Conservation (phyloP, 2,888 invertebrate genomes). For the Hololepta plana region DNA sequence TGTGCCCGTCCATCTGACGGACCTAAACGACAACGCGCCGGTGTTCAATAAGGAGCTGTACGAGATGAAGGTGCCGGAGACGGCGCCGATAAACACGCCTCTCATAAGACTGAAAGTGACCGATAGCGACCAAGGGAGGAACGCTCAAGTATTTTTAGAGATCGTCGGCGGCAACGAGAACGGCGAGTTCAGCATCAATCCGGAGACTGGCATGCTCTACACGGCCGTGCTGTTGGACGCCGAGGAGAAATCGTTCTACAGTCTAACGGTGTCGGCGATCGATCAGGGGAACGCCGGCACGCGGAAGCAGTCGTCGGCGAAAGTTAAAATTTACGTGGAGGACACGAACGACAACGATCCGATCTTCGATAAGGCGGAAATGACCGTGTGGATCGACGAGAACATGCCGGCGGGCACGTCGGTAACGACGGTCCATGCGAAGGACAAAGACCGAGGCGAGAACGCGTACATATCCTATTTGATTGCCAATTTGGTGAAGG, state of each 20-base stretch:
- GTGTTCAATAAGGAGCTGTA: conserved; percentile 76
- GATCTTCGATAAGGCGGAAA: conserved; percentile 53
- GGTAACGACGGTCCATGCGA: conserved; percentile 69
- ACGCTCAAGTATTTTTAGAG: conserved; percentile 69
- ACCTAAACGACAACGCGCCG: conserved; percentile 72
- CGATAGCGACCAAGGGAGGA: conserved; percentile 68
- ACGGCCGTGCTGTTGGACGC: conserved; percentile 70
- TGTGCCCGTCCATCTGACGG: conserved; percentile 63
- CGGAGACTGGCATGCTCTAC: conserved; percentile 76
- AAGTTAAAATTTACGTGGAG: conserved; percentile 72
- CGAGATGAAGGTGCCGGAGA: conserved; percentile 74
- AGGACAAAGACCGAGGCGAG: conserved; percentile 81
- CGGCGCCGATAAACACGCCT: conserved; percentile 75
- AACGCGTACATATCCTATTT: conserved; percentile 92
- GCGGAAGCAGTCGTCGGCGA: conserved; percentile 73
- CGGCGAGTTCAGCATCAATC: conserved; percentile 71
- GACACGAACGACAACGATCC: conserved; percentile 94
- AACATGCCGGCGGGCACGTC: conserved; percentile 74
- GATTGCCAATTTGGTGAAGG: conserved; percentile 69
- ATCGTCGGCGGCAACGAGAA: conserved; percentile 87
- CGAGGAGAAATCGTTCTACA: conserved; percentile 67
- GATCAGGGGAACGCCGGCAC: conserved; percentile 74
- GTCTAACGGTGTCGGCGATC: conserved; percentile 74
- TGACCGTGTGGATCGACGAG: conserved; percentile 63
- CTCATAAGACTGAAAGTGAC: conserved; percentile 68